Evolutionary conservation across 64 coral and sea anemone genomes (phyloP), one percentile per base, ranked within the genome.

Genomic region (Pocillopora damicornis): DNA sequence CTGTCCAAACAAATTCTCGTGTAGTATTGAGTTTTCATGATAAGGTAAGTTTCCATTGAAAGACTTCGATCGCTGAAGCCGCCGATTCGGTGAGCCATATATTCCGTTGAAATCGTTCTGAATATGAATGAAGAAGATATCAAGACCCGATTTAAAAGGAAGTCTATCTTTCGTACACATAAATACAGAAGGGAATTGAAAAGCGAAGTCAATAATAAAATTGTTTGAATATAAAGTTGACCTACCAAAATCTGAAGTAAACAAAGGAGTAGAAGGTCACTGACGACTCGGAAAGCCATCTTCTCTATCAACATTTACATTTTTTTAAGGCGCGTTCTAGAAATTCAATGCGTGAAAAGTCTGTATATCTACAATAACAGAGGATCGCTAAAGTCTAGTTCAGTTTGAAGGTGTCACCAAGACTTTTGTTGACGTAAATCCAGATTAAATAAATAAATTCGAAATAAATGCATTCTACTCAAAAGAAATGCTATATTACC

Each of bases 221-320:
- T 72, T 85, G 65, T 85, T 71, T 56, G 75, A 22, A 57, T 77
- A 11, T 22, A 51, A 51, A 17, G 75, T 51, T 85, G 45, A 73
- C 81, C 58, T 85, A 85, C 81, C 81, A 1, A 25, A 66, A 22
- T 25, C 22, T 58, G 81, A 17, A 71, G 30, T 72, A 85, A 57
- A 65, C 20, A 85, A 51, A 56, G 45, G 10, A 85, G 65, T 0
- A 85, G 42, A 85, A 85, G 57, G 18, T 63, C 45, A 26, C 30
- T 60, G 22, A 79, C 58, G 22, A 85, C 9, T 9, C 5, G 61
- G 16, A 20, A 58, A 23, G 67, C 67, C 67, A 71, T 71, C 67
- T 20, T 20, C 22, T 9, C n/a, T 20, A 23, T 11, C 1, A 23
- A 71, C 2, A 71, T 23, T 71, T 71, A 71, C 67, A 71, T 71